These are phyloP conservation scores for Argyresthia goedartella DNA, from an alignment of 2,888 invertebrate genomes.

Conservation along the genomic window DNA sequence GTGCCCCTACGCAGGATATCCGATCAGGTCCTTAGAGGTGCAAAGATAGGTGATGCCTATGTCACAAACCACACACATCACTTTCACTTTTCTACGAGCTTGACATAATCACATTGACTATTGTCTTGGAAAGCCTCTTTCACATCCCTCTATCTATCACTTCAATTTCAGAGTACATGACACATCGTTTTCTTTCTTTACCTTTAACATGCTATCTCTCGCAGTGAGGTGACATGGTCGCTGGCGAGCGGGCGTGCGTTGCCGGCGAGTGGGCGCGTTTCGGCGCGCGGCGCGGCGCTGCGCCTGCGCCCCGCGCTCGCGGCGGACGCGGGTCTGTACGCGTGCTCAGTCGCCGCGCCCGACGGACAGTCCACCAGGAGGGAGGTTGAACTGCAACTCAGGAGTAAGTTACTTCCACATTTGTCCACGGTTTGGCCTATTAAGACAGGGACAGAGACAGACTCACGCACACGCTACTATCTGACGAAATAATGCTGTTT, in stretches of 20 bases:
- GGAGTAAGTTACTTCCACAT: conserved; percentile 64
- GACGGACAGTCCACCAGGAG: conserved; percentile 77
- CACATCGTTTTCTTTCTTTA: too few species aligned
- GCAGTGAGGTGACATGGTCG: conserved; percentile 59
- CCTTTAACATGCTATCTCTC: too few species aligned
- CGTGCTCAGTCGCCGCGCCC: conserved; percentile 80
- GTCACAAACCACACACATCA: too few species aligned
- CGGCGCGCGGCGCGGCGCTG: conserved; percentile 40
- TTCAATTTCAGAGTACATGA: too few species aligned
- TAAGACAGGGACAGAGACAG: too few species aligned
- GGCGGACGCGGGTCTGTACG: conserved; percentile 81
- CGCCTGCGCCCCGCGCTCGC: conserved; percentile 40
- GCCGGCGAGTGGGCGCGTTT: conserved; percentile 50
- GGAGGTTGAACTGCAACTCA: conserved; percentile 78
- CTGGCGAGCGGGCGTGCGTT: conserved; percentile 52
- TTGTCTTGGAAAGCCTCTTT: too few species aligned
- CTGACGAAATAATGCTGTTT: too few species aligned
- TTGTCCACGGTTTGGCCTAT: too few species aligned
- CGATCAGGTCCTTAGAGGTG: conserved; percentile 75
- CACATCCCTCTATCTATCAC: too few species aligned
- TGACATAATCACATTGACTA: too few species aligned
- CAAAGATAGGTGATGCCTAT: conserved; percentile 42
- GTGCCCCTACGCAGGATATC: conserved; percentile 90
- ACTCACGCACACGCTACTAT: too few species aligned
- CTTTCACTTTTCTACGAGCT: too few species aligned